phyloP scores from a whole-genome alignment of 2,797 vertebrate genomes.

The Gymnothorax javanicus region DNA sequence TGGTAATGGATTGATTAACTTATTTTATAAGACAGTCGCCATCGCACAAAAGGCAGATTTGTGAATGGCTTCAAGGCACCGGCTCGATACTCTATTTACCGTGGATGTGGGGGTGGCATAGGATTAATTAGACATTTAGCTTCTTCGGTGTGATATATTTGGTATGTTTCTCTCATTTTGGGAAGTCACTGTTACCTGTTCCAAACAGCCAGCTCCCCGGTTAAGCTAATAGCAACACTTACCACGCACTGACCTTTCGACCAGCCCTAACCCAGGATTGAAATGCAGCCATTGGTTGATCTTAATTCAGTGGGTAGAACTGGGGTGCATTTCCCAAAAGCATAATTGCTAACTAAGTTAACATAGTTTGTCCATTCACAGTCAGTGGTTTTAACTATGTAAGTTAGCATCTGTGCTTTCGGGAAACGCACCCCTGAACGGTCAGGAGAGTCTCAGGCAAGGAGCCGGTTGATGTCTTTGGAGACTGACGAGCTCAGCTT shows the following conservation, averaged over 20 bases:
- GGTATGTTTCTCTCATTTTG: background rate
- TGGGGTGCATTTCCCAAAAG: no score
- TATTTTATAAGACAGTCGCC: constrained; percentile 68
- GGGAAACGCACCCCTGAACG: constrained; percentile 45
- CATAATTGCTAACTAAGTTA: no score
- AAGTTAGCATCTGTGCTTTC: no score
- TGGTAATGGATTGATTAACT: constrained; percentile 34
- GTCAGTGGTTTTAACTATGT: no score
- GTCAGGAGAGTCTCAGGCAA: constrained; percentile 48
- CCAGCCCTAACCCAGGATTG: constrained; percentile 62
- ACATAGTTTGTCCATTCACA: no score
- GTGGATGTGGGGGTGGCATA: constrained; percentile 36
- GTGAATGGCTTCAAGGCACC: background rate
- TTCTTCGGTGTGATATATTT: constrained; percentile 63
- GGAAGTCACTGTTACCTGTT: background rate
- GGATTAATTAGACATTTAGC: constrained; percentile 34
- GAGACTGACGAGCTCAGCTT: constrained; percentile 24
- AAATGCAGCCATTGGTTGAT: constrained; percentile 58
- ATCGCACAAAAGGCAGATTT: constrained; percentile 29
- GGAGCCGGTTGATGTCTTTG: constrained; percentile 41
- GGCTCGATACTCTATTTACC: constrained; percentile 44
- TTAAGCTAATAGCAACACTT: constrained; percentile 54
- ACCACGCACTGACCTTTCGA: constrained; percentile 50
- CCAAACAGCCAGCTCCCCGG: constrained; percentile 33
- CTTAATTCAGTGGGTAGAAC: constrained; percentile 67